phyloP scores from a whole-genome alignment of 2,888 invertebrate species.

The Melieria picta region DNA sequence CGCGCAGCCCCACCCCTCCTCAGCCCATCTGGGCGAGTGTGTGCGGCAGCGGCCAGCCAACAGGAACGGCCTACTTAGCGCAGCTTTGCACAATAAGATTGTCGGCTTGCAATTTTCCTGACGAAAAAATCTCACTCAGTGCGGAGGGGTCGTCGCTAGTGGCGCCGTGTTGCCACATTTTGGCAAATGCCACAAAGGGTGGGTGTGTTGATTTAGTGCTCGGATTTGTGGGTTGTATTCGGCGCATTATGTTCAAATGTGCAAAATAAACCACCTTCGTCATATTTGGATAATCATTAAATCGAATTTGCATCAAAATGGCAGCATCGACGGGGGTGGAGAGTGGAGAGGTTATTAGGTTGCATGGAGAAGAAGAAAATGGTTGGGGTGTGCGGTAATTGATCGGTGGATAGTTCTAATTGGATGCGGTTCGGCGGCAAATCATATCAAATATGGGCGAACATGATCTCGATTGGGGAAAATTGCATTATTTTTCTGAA shows the following conservation, averaged over 20 bases:
- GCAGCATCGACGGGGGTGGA: conserved; percentile 18
- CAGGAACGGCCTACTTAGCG: conserved; percentile 55
- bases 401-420: neutral
- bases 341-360: conserved; percentile 23
- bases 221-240: conserved; percentile 57
- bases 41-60: conserved; percentile 7
- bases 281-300: conserved; percentile 47
- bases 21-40: neutral
- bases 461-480: no score
- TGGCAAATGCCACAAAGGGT: conserved; percentile 13
- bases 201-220: conserved; percentile 51
- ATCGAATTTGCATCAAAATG: conserved; percentile 44
- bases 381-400: conserved; percentile 12
- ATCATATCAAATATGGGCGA: no score
- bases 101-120: conserved; percentile 61
- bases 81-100: conserved; percentile 64
- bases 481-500: no score
- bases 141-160: conserved; percentile 4
- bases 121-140: conserved; percentile 38
- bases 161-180: conserved; percentile 17
- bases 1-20: no score
- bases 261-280: conserved; percentile 49
- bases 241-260: conserved; percentile 37
- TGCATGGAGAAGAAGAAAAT: neutral
- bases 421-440: neutral